Evolutionary conservation across 1,140 invertebrate species (phyloP).

Genomic region (Heliconius hermathena): DNA sequence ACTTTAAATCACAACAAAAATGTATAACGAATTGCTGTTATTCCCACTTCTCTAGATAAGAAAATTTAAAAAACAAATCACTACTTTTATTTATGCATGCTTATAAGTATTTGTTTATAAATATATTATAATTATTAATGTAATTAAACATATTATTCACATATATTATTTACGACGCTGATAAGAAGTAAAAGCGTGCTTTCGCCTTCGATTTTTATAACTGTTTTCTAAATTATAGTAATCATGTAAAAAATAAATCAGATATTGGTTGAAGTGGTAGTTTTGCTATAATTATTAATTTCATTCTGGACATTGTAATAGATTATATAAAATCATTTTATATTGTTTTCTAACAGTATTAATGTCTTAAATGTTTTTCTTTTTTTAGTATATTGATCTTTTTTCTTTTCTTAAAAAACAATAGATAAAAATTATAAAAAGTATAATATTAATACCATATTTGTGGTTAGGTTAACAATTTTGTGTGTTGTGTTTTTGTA

Average conservation of each 20-base stretch:
- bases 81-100: neutral
- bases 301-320: neutral
- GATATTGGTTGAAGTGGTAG: neutral
- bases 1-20: neutral
- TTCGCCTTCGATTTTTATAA: neutral
- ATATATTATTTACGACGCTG: neutral
- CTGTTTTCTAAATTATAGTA: neutral
- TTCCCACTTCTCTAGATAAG: neutral
- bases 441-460: too few species aligned
- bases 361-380: too few species aligned
- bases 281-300: neutral
- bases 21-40: neutral
- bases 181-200: neutral
- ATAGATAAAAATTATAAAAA: too few species aligned
- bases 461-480: too few species aligned
- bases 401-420: too few species aligned
- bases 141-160: neutral
- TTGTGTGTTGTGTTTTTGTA: too few species aligned
- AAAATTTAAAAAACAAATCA: neutral
- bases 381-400: too few species aligned
- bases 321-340: too few species aligned
- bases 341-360: too few species aligned
- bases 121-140: neutral
- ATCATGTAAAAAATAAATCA: neutral
- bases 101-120: neutral